Conservation (phyloP, 1,140 invertebrate genomes). For the Maconellicoccus hirsutus region DNA sequence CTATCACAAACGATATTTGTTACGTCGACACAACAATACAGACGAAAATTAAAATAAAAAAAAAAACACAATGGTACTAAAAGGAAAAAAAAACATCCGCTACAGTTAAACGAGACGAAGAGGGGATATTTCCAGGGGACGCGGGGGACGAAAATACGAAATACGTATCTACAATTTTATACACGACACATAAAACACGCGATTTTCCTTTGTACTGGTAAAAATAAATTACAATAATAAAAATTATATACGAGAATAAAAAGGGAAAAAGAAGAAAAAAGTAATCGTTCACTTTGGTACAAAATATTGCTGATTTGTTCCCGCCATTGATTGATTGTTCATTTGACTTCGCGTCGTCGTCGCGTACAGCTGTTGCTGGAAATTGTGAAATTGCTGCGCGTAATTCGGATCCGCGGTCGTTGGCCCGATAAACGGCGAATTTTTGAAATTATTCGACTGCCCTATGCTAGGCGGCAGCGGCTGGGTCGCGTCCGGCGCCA, state of each 20-base stretch:
- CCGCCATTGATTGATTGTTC: constrained; percentile 15
- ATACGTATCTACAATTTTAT: too few species aligned
- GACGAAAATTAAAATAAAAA: too few species aligned
- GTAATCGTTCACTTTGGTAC: constrained; percentile 15
- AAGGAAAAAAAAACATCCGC: too few species aligned
- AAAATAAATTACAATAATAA: too few species aligned
- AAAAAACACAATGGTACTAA: too few species aligned
- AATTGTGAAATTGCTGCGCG: constrained; percentile 87
- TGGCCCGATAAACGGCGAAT: constrained; percentile 66
- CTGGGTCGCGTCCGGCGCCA: constrained; percentile 45
- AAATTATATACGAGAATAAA: background rate
- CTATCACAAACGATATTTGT: too few species aligned
- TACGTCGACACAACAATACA: too few species aligned
- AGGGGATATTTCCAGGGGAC: too few species aligned
- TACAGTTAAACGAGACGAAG: too few species aligned
- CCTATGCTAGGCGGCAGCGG: constrained; percentile 68
- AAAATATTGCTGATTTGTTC: constrained; percentile 13
- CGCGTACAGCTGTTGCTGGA: constrained; percentile 87
- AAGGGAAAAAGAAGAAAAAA: background rate
- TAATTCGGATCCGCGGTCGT: constrained; percentile 80
- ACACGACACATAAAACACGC: too few species aligned
- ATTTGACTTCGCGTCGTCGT: constrained; percentile 57
- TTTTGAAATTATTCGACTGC: constrained; percentile 60
- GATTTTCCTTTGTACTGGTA: too few species aligned
- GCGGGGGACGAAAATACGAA: too few species aligned